Conservation (phyloP, 2,797 vertebrate species). For the Gymnoscopelus braueri region DNA sequence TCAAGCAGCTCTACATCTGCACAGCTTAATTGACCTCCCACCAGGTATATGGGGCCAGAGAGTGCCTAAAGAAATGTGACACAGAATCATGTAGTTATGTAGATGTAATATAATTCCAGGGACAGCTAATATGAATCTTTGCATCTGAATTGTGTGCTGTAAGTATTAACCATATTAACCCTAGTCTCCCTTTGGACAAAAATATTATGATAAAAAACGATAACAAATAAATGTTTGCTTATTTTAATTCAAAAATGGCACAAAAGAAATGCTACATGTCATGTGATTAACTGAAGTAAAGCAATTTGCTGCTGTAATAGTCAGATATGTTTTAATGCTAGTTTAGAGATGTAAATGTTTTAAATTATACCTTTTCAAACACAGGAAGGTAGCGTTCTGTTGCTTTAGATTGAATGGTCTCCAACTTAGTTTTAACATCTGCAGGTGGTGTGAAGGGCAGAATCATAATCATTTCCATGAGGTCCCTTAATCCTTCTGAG, state of each 20-base stretch:
- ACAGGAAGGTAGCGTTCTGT: slow-evolving; percentile 84
- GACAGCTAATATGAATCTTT: no score
- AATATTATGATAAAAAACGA: no score
- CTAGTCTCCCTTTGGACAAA: no score
- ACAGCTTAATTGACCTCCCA: slow-evolving; percentile 85
- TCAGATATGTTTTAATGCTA: no score
- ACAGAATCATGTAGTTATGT: background rate
- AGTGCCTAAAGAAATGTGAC: slow-evolving; percentile 76
- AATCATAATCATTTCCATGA: slow-evolving; percentile 82
- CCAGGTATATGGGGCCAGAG: slow-evolving; percentile 79
- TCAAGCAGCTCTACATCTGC: slow-evolving; percentile 90
- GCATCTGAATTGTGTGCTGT: no score
- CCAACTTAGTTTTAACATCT: slow-evolving; percentile 68
- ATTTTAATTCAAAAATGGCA: no score
- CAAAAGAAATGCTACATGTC: no score
- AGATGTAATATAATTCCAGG: background rate
- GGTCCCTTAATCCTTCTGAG: slow-evolving; percentile 83
- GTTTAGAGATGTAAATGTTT: background rate
- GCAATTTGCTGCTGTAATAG: no score
- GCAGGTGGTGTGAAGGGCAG: slow-evolving; percentile 69
- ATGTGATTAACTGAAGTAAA: no score
- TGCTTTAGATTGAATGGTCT: slow-evolving; percentile 79
- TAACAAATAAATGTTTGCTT: no score
- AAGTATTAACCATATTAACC: no score
- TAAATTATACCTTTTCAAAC: slow-evolving; percentile 85